Base-by-base conservation (phyloP, 2,113 vertebrate genomes). In the Amphilophus citrinellus region DNA sequence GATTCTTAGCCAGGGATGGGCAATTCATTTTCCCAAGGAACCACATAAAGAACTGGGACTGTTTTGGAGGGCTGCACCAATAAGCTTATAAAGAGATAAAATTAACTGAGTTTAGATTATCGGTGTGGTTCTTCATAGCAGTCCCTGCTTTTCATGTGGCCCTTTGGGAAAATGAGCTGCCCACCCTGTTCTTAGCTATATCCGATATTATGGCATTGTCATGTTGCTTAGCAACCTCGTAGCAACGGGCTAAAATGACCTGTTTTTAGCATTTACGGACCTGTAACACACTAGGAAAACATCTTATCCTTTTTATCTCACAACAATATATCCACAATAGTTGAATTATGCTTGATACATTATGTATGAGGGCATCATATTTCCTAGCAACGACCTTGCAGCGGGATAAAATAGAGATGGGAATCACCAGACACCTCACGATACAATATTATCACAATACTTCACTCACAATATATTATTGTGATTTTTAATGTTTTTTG, bases 321-420 rank as follows among this genome's bases (percentile, higher is more conserved):
- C 42, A 71, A 3, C 7, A 47, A 2, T 15, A 32, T n/a, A 27
- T 53, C 30, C 30, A 53, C 66, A 71, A 71, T 32, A 71, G 66
- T 53, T 71, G 50, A 71, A 71, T 71, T 71, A 17, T 20, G 2
- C 66, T 71, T 53, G 4, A 71, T 71, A 53, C 15, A 30, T 71
- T 71, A 39, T 39, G 8, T 39, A 71, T 71, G 44, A 71, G 50
- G 24, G 9, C 66, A 53, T 71, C 66, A 20, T 22, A 53, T 53
- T 71, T 44, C 44, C 24, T 53, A 71, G 44, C 66, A 71, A 71
- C 66, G 17, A 71, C 44, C 44, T 71, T 71, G 44, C 66, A 71
- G 24, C 7, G 24, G 44, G 44, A 50, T 53, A 71, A 71, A 27
- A 44, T 44, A 39, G 37, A 37, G 7, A 37, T 37, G 8, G 37